phyloP scores from a whole-genome alignment of 2,797 vertebrate genomes.

The Acanthornis magna region DNA sequence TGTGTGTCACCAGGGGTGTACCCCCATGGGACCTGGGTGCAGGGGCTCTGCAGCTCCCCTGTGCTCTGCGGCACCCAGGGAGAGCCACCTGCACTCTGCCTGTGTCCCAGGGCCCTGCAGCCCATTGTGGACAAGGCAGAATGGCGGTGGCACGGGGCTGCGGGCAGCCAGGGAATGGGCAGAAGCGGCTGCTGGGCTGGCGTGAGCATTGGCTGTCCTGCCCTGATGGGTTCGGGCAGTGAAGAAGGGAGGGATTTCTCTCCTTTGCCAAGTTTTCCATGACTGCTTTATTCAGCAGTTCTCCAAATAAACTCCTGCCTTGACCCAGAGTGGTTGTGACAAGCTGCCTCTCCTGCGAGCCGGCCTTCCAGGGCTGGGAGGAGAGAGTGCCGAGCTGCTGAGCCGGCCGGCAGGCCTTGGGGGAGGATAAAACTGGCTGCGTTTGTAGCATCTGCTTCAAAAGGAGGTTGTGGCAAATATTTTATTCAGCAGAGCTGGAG shows the following conservation, averaged over 20 bases:
- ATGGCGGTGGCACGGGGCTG: background rate
- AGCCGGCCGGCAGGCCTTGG: conserved; percentile 5
- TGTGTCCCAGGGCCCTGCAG: background rate
- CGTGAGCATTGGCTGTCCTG: accelerated
- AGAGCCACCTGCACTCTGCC: background rate
- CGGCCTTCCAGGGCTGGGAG: conserved; percentile 40
- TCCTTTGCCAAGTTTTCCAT: background rate
- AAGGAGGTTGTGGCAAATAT: conserved; percentile 63
- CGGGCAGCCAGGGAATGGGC: background rate
- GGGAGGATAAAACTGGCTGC: conserved; percentile 48
- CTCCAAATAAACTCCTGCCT: conserved; percentile 33
- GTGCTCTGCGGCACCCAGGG: background rate
- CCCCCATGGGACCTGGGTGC: background rate
- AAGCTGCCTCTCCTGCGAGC: conserved; percentile 55
- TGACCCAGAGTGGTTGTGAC: conserved; percentile 58
- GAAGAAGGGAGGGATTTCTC: background rate
- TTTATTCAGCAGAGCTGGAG: conserved; percentile 68
- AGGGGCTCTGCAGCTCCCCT: background rate
- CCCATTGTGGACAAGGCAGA: accelerated
- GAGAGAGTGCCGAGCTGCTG: background rate
- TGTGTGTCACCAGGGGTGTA: background rate
- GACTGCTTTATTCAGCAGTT: conserved; percentile 56
- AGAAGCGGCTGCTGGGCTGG: background rate
- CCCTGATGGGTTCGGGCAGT: background rate
- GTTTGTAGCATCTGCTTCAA: conserved; percentile 65